phyloP scores from a whole-genome alignment of 2,888 invertebrate genomes.

The Meliscaeva auricollis region DNA sequence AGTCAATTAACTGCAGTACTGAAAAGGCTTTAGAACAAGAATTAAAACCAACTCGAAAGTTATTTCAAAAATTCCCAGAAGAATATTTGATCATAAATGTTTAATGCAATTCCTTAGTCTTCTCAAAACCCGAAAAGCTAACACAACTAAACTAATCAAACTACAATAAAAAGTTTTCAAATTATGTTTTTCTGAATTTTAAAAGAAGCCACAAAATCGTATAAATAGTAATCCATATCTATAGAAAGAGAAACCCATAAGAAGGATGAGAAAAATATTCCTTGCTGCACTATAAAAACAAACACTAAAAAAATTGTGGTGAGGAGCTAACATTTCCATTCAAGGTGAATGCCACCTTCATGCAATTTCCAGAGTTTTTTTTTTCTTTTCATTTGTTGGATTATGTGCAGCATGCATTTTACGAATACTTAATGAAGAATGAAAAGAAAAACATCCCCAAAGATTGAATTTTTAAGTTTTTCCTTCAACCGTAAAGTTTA shows the following conservation, averaged over 20 bases:
- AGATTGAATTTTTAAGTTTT: slow-evolving; percentile 75
- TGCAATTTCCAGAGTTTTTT: slow-evolving; percentile 42
- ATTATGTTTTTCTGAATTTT: slow-evolving; percentile 67
- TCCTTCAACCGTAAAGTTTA: slow-evolving; percentile 37
- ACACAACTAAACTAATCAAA: slow-evolving; percentile 71
- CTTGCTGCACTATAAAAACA: slow-evolving; percentile 6
- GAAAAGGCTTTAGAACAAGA: not conserved
- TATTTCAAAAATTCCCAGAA: slow-evolving; percentile 30
- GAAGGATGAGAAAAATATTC: slow-evolving; percentile 20
- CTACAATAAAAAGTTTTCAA: slow-evolving; percentile 73
- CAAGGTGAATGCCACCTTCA: slow-evolving; percentile 27
- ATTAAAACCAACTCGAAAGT: slow-evolving; percentile 1
- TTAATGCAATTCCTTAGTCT: slow-evolving; percentile 50
- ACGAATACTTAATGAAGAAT: slow-evolving; percentile 71
- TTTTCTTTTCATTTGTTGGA: not conserved
- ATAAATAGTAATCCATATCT: slow-evolving; percentile 29
- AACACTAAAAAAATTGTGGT: slow-evolving; percentile 36
- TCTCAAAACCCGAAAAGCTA: not conserved
- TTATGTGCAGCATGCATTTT: slow-evolving; percentile 53
- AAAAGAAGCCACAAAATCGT: slow-evolving; percentile 65
- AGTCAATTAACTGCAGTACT: too few species aligned
- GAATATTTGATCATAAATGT: slow-evolving; percentile 47
- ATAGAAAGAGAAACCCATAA: slow-evolving; percentile 6
- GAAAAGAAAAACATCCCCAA: slow-evolving; percentile 71
- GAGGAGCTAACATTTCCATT: slow-evolving; percentile 7